Percentiles rank a stretch among this genome's conserved stretches.
Conservation (phyloP, 2,888 invertebrate species). For the Siphlonurus alternatus region DNA sequence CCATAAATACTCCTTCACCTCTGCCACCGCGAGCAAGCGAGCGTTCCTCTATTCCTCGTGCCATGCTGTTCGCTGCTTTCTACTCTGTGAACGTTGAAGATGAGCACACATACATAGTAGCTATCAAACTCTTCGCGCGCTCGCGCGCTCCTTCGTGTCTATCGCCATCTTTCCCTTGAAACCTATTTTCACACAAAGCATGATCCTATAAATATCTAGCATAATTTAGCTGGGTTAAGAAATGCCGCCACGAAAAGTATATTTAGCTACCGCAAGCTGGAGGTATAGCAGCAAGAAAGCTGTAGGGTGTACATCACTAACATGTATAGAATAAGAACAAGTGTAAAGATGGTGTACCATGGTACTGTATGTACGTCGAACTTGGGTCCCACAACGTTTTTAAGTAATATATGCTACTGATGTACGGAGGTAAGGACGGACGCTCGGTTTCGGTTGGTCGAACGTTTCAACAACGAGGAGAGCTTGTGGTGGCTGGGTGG, state of each 20-base stretch:
- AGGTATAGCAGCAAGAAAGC: not conserved
- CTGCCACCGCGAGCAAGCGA: not conserved
- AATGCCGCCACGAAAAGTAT: conserved; percentile 5
- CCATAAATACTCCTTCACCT: not conserved
- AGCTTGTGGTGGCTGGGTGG: not conserved
- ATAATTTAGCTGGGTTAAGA: conserved; percentile 10
- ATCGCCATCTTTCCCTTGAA: conserved; percentile 1
- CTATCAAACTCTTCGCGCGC: not conserved
- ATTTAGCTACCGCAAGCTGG: not conserved
- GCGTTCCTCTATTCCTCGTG: no score
- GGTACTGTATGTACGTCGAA: no score
- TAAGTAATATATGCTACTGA: not conserved
- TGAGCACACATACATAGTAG: not conserved
- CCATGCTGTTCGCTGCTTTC: not conserved
- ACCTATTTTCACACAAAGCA: conserved; percentile 9
- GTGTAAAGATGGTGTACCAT: no score
- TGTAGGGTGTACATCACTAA: not conserved
- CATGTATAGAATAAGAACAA: not conserved
- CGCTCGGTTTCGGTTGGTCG: no score
- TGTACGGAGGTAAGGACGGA: no score
- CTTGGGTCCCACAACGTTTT: not conserved
- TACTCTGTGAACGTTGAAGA: not conserved
- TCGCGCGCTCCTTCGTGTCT: not conserved
- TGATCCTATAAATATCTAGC: conserved; percentile 9
- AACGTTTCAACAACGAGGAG: not conserved